Evolutionary conservation across 2,113 vertebrate genomes (phyloP).

Genomic region (Neomonachus schauinslandi): DNA sequence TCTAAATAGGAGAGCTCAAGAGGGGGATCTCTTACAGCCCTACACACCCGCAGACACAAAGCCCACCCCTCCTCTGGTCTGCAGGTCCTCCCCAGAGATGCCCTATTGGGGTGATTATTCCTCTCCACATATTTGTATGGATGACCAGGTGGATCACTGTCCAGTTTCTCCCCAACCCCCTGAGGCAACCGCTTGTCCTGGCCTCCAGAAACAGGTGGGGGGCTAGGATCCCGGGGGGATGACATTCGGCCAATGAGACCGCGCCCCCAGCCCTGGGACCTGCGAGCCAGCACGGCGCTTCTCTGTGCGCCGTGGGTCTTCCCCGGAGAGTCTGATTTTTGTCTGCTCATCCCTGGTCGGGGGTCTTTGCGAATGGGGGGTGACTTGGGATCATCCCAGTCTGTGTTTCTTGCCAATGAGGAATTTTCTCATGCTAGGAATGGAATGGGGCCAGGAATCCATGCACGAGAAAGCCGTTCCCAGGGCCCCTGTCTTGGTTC

Average conservation of each 20-base stretch:
- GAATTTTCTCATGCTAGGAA: neutral
- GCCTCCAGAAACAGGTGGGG: neutral
- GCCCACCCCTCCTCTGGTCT: neutral
- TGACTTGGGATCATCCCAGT: too few species aligned
- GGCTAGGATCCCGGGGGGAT: neutral
- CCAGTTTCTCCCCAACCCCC: neutral
- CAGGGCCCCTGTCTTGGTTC: neutral
- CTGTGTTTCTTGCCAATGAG: neutral
- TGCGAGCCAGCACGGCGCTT: neutral
- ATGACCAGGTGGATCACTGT: neutral
- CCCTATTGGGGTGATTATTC: neutral
- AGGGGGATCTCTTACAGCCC: neutral
- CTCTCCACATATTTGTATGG: neutral
- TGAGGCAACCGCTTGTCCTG: neutral
- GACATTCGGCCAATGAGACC: neutral
- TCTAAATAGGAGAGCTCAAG: neutral
- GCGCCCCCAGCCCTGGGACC: neutral
- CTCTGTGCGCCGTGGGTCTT: neutral
- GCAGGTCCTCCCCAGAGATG: neutral
- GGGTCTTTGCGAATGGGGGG: neutral
- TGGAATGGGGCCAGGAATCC: neutral
- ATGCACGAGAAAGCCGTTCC: neutral
- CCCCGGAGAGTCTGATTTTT: neutral
- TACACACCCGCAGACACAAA: neutral
- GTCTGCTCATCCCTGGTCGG: neutral